Evolutionary conservation across 2,888 invertebrate genomes (phyloP).

Genomic region (Lepidocyrtoides sp.): DNA sequence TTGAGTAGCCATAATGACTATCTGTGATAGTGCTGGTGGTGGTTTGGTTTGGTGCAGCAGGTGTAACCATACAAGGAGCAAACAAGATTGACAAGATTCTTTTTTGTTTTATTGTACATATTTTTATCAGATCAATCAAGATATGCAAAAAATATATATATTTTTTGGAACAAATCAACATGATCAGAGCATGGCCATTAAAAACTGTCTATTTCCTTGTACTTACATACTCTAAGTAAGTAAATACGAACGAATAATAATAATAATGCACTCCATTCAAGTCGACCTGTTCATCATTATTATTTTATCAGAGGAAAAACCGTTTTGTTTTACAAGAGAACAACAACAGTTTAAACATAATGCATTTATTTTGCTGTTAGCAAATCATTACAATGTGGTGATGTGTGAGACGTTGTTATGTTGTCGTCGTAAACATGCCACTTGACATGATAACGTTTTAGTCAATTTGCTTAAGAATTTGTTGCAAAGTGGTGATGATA

Average conservation of each 20-base stretch:
- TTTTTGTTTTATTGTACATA: not conserved
- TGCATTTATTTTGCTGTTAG: too few relatives aligned
- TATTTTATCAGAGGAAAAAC: not conserved
- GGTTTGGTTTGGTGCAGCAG: not conserved
- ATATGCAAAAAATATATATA: slow-evolving; percentile 25
- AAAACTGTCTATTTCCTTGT: not conserved
- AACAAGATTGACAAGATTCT: slow-evolving; percentile 38
- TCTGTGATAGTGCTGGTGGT: too few relatives aligned
- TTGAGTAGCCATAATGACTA: not conserved
- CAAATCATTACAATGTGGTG: not conserved
- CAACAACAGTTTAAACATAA: not conserved
- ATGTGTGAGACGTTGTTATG: not conserved
- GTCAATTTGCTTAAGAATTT: slow-evolving; percentile 12
- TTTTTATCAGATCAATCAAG: slow-evolving; percentile 43
- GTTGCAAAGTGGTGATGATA: not conserved
- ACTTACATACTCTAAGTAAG: too few relatives aligned
- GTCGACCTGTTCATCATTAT: not conserved
- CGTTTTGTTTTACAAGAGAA: not conserved
- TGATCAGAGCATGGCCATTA: slow-evolving; percentile 5
- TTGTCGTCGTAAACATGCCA: slow-evolving; percentile 33
- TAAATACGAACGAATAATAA: too few relatives aligned
- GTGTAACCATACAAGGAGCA: slow-evolving; percentile 5
- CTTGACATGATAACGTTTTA: not conserved
- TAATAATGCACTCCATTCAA: not conserved
- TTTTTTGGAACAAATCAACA: slow-evolving; percentile 43